Conservation (phyloP, 2,797 vertebrate species). For the Artibeus lituratus region DNA sequence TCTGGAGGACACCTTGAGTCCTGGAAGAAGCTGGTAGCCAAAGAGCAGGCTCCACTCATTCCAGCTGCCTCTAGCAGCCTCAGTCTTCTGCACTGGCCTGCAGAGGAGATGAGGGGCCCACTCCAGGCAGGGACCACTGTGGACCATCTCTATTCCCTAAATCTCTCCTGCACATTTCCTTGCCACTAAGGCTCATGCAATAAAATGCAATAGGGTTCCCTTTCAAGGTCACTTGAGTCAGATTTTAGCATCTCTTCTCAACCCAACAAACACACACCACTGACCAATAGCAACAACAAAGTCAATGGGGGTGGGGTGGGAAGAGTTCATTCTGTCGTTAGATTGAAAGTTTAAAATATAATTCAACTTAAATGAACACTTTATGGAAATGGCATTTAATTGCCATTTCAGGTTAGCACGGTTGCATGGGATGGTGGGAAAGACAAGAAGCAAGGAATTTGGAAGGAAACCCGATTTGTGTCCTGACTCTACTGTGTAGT, state of each 20-base stretch:
- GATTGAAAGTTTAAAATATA: not conserved
- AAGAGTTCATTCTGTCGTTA: not conserved
- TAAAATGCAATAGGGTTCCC: not conserved
- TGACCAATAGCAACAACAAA: not conserved
- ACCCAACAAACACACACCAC: not conserved
- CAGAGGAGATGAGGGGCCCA: not conserved
- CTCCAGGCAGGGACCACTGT: not conserved
- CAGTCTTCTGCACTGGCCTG: not conserved
- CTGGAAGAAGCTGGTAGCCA: not conserved
- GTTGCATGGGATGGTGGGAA: not conserved
- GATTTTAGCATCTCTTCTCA: not conserved
- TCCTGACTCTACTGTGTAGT: not conserved
- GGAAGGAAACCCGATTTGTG: not conserved
- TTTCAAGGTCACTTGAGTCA: not conserved
- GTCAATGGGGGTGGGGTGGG: accelerated
- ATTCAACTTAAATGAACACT: not conserved
- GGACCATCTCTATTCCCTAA: not conserved
- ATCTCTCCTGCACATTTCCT: not conserved
- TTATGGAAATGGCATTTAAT: not conserved
- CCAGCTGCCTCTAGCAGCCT: not conserved
- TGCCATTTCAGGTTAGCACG: not conserved
- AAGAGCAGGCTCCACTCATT: not conserved
- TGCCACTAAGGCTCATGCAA: not conserved
- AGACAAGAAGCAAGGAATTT: not conserved
- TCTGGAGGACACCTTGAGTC: not conserved